Percentiles rank a stretch among this genome's conserved stretches.
Conservation (phyloP, 2,797 vertebrate genomes). For the Distichodus sexfasciatus region DNA sequence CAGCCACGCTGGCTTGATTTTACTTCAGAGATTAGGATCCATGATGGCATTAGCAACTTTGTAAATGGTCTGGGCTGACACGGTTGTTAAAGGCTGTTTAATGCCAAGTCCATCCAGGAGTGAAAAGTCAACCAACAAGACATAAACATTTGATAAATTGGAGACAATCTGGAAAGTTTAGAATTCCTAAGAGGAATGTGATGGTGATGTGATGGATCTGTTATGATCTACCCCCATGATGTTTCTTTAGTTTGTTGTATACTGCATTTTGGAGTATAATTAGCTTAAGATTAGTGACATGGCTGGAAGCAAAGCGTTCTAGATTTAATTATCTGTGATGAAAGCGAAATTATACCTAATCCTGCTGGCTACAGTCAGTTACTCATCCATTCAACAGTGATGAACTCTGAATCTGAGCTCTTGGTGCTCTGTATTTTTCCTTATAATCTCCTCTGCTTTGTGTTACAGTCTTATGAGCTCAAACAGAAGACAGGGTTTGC, state of each 20-base stretch:
- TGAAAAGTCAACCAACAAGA: slow-evolving; percentile 1
- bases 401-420: neutral
- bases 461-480: slow-evolving; percentile 83
- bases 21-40: slow-evolving; percentile 23
- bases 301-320: no score
- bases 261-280: neutral
- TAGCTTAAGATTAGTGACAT: neutral
- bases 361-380: neutral
- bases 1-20: slow-evolving; percentile 14
- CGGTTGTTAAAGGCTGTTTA: slow-evolving; percentile 5
- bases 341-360: neutral
- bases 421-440: neutral
- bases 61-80: slow-evolving; percentile 13
- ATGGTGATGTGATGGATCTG: neutral
- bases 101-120: slow-evolving; percentile 27
- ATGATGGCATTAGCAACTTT: slow-evolving; percentile 11
- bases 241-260: no score
- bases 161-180: slow-evolving; percentile 5
- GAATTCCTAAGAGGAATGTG: neutral
- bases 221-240: neutral
- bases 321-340: neutral
- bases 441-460: neutral
- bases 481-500: slow-evolving; percentile 80
- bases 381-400: neutral
- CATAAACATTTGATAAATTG: neutral